Percentiles rank a stretch among this genome's conserved stretches.
These are phyloP conservation scores for Pardosa pseudoannulata DNA, from an alignment of 2,888 invertebrate genomes.

Conservation along the genomic window DNA sequence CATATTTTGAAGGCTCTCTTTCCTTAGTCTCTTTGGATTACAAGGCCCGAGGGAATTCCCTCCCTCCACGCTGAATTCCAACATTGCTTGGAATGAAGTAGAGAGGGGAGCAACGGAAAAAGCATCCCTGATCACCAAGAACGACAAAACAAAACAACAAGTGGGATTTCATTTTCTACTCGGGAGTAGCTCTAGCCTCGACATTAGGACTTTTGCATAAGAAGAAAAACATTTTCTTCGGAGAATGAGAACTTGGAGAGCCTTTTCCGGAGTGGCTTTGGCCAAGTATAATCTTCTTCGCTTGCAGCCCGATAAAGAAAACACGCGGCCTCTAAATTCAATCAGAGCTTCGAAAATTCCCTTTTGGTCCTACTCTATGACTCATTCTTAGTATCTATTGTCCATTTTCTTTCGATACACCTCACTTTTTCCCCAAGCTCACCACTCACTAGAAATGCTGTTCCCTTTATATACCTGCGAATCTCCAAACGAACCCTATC, in stretches of 20 bases:
- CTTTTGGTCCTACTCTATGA: conserved; percentile 21
- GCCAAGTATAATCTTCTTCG: conserved; percentile 61
- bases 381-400: conserved; percentile 4
- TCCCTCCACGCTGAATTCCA: conserved; percentile 23
- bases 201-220: conserved; percentile 72
- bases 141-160: conserved; percentile 69
- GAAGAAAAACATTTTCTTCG: conserved; percentile 36
- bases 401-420: neutral
- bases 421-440: neutral
- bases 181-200: conserved; percentile 49
- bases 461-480: too few species aligned
- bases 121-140: conserved; percentile 54
- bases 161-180: conserved; percentile 70
- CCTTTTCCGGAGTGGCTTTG: conserved; percentile 63
- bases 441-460: too few species aligned
- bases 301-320: conserved; percentile 47
- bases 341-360: conserved; percentile 53
- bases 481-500: too few species aligned
- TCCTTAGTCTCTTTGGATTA: conserved; percentile 67
- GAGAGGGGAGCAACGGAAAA: conserved; percentile 9
- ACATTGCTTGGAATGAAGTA: conserved; percentile 14
- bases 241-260: conserved; percentile 52
- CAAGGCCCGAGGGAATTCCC: conserved; percentile 45
- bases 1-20: conserved; percentile 59
- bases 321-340: conserved; percentile 57